Conservation (phyloP, 2,888 invertebrate species). For the Calameuta filiformis region DNA sequence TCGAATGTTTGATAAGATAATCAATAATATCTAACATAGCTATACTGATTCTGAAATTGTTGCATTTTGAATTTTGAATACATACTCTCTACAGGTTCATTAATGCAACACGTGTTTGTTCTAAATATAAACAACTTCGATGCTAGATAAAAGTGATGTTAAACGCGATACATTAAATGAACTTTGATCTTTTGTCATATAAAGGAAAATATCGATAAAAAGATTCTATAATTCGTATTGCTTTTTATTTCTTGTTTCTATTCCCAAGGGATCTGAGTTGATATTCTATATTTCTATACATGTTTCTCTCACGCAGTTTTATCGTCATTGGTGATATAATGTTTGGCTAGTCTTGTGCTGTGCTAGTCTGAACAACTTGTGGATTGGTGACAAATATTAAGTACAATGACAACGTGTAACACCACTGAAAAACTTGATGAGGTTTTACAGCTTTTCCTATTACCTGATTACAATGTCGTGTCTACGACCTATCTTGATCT, state of each 20-base stretch:
- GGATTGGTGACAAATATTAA: background rate
- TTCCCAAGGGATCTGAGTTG: background rate
- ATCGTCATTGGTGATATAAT: background rate
- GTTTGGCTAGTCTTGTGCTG: background rate
- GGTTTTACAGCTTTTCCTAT: slow-evolving; percentile 71
- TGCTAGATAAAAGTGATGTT: background rate
- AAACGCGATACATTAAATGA: background rate
- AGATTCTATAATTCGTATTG: background rate
- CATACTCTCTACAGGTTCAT: background rate
- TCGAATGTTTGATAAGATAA: background rate
- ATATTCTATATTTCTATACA: background rate
- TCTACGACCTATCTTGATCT: slow-evolving; percentile 60
- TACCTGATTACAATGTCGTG: slow-evolving; percentile 70
- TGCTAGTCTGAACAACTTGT: background rate
- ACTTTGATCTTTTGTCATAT: background rate
- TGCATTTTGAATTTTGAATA: background rate
- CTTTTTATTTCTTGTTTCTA: background rate
- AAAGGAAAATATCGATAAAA: background rate
- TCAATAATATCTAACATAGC: background rate
- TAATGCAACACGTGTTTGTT: background rate
- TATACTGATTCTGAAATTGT: background rate
- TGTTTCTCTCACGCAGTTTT: background rate
- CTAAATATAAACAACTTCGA: background rate
- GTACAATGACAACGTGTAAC: background rate
- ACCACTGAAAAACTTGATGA: slow-evolving; percentile 34